Evolutionary conservation across 2,888 invertebrate species (phyloP), one percentile per base, ranked within the genome.

Genomic region (Acanthoscelides obtectus): DNA sequence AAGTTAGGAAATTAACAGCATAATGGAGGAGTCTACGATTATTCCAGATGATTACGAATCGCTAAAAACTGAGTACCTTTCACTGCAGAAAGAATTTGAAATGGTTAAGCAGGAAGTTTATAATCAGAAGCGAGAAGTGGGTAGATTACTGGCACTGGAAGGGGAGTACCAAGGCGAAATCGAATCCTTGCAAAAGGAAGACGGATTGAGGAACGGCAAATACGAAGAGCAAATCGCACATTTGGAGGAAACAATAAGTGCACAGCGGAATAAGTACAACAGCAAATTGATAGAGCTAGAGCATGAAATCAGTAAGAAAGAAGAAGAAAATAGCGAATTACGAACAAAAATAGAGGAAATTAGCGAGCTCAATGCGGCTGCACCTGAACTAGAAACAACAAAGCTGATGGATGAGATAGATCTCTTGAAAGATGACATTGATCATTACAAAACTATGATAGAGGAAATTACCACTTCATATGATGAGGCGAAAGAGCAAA

Each of bases 151-250:
- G 69, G 74, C 77, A 19, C 69, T 82, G 22, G 77, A 81, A 69
- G 69, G 67, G 27, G 82, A 83, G 64, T 80, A 77, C 22, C 76
- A 75, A 75, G 76, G 77, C 67, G 80, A 81, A 76, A 77, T 80
- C 22, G 79, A 79, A 69, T 21, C 72, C 22, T 68, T 79, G 22
- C 78, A 80, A 72, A 64, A 63, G 8, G 73, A 78, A 21, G 71
- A 75, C 21, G 69, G 68, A 17, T 67, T 69, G 12, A 70, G 75
- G 19, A 72, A 72, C 67, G 45, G 72, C 25, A 77, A 77, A 68
- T 73, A 73, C 12, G 71, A 77, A 73, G 64, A 71, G 2, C 78
- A 75, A 72, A 75, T 77, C 25, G 68, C 71, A 8, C 71, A 77
- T 22, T 69, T 79, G 3, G 78, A 80, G 69, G 79, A 79, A 45